Conservation (phyloP, 2,888 invertebrate genomes). For the Gymnosoma rotundatum region DNA sequence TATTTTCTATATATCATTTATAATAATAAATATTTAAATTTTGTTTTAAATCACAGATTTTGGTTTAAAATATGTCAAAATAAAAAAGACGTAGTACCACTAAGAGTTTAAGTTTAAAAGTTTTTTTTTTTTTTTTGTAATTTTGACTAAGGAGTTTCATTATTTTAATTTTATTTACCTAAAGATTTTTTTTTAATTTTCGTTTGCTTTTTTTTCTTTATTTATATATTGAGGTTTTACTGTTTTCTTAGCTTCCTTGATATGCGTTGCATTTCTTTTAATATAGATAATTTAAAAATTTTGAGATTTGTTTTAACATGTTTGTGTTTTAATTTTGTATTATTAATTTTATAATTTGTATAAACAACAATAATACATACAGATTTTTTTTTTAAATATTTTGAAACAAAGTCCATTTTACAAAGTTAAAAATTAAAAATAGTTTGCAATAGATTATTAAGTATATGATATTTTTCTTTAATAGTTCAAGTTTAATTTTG, state of each 20-base stretch:
- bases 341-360: constrained; percentile 37
- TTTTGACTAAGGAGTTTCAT: constrained; percentile 78
- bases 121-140: constrained; percentile 66
- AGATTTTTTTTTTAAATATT: constrained; percentile 50
- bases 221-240: constrained; percentile 71
- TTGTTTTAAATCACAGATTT: constrained; percentile 82
- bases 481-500: constrained; percentile 54
- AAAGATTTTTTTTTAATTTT: constrained; percentile 72
- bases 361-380: constrained; percentile 68
- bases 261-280: constrained; percentile 69
- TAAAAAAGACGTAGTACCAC: constrained; percentile 76
- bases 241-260: constrained; percentile 66
- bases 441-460: constrained; percentile 30
- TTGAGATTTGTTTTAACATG: constrained; percentile 68
- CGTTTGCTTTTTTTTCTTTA: constrained; percentile 65
- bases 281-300: constrained; percentile 52
- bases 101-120: constrained; percentile 76
- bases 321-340: constrained; percentile 31
- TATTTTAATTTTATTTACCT: constrained; percentile 76
- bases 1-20: constrained; percentile 66
- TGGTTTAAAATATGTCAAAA: constrained; percentile 78
- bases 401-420: constrained; percentile 60
- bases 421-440: constrained; percentile 37
- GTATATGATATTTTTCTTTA: constrained; percentile 2
- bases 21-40: constrained; percentile 77